Percentiles rank a stretch among this genome's conserved stretches.
phyloP scores from a whole-genome alignment of 2,888 invertebrate species.

The Dasypolia templi region DNA sequence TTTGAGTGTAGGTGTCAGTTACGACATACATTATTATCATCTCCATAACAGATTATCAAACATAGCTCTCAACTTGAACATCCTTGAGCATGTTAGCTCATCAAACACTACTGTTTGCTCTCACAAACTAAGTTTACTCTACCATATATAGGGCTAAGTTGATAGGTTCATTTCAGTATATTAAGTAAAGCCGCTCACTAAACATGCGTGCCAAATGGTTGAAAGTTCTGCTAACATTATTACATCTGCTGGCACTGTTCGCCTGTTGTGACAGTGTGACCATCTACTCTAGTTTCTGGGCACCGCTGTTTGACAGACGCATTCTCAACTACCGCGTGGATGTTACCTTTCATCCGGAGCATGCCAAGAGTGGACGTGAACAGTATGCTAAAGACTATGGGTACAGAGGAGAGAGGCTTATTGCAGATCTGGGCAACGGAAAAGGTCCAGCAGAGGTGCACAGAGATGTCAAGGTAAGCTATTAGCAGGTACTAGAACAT shows the following conservation, averaged over 20 bases:
- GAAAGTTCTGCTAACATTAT: background rate
- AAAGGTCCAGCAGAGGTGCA: conserved; percentile 64
- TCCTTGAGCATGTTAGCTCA: conserved; percentile 54
- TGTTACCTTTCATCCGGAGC: conserved; percentile 75
- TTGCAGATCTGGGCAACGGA: conserved; percentile 82
- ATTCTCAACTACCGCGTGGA: conserved; percentile 83
- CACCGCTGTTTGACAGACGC: conserved; percentile 80
- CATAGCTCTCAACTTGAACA: conserved; percentile 16
- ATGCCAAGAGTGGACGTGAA: conserved; percentile 71
- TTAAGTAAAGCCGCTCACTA: background rate
- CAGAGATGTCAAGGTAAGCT: conserved; percentile 69
- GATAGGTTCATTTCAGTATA: conserved; percentile 25
- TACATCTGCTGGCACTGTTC: conserved; percentile 1
- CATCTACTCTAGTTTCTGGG: conserved; percentile 85
- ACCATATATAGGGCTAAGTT: background rate
- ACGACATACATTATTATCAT: conserved; percentile 11
- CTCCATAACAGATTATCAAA: conserved; percentile 17
- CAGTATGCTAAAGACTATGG: conserved; percentile 77
- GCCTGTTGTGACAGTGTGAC: conserved; percentile 67
- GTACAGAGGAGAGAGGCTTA: conserved; percentile 78
- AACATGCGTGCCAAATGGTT: conserved; percentile 24
- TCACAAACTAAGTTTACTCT: conserved; percentile 10
- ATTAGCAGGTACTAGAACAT: background rate
- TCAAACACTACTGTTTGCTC: conserved; percentile 55
- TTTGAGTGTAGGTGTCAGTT: conserved; percentile 20